Evolutionary conservation across 2,888 invertebrate species (phyloP).

Genomic region (Philaethria dido): DNA sequence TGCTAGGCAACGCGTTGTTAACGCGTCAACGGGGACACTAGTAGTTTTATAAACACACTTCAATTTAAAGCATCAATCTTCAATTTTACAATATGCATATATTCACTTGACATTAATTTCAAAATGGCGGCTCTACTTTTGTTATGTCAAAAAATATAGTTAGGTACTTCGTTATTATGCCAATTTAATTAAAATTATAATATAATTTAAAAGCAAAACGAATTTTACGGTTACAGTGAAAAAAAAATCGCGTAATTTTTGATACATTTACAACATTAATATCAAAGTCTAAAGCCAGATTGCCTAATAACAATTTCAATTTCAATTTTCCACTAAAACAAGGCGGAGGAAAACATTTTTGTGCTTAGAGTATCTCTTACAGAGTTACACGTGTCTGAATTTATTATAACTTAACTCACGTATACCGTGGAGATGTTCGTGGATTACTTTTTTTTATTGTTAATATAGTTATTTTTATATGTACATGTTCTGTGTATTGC

Average conservation of each 20-base stretch:
- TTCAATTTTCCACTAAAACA: slow-evolving; percentile 44
- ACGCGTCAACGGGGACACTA: no score
- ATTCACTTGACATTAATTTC: background rate
- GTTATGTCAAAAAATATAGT: background rate
- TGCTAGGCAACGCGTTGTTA: no score
- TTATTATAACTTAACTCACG: slow-evolving; percentile 37
- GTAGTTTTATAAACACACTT: no score
- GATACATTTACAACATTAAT: slow-evolving; percentile 27
- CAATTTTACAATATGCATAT: background rate
- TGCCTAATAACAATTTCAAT: slow-evolving; percentile 43
- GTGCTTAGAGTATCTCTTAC: slow-evolving; percentile 40
- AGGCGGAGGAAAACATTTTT: slow-evolving; percentile 42
- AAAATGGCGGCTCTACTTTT: background rate
- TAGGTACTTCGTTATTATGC: background rate
- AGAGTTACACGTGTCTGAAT: slow-evolving; percentile 45
- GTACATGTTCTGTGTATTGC: background rate
- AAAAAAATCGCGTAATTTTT: slow-evolving; percentile 11
- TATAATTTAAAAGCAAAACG: background rate
- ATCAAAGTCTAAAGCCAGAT: slow-evolving; percentile 37
- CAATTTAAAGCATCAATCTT: no score
- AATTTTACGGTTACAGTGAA: background rate
- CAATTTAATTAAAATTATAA: background rate
- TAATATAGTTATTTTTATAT: background rate
- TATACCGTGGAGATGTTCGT: slow-evolving; percentile 16
- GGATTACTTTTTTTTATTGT: slow-evolving; percentile 2